Conservation (phyloP, 2,797 vertebrate genomes). For the Characodon lateralis region DNA sequence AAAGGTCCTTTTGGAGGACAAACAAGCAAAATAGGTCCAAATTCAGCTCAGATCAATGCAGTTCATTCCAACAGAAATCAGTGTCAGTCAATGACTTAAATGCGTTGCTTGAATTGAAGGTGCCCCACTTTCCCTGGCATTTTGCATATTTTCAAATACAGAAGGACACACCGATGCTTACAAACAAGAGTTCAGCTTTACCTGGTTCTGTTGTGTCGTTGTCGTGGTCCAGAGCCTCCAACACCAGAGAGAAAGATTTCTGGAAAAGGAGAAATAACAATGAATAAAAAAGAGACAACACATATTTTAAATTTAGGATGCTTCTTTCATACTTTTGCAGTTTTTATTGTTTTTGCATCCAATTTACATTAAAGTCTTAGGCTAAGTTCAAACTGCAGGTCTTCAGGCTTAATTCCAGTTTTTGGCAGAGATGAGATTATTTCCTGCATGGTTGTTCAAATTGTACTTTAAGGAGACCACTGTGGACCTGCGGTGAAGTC, state of each 20-base stretch:
- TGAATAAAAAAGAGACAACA: constrained; percentile 18
- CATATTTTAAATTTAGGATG: not conserved
- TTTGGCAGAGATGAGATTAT: not conserved
- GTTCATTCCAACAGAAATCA: not conserved
- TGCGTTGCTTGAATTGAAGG: not conserved
- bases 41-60: not conserved
- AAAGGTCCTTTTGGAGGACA: not conserved
- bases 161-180: not conserved
- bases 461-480: not conserved
- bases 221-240: constrained; percentile 75
- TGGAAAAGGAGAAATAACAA: constrained; percentile 25
- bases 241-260: constrained; percentile 79
- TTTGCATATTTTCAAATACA: not conserved
- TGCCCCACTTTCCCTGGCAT: not conserved
- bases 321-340: not conserved
- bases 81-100: not conserved
- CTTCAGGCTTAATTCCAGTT: not conserved
- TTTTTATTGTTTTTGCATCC: not conserved
- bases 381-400: not conserved
- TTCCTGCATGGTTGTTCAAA: too few species aligned
- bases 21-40: not conserved
- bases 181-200: constrained; percentile 24
- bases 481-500: not conserved
- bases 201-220: constrained; percentile 74
- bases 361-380: not conserved